phyloP scores from a whole-genome alignment of 1,140 invertebrate species.

The Tyrophagus putrescentiae region DNA sequence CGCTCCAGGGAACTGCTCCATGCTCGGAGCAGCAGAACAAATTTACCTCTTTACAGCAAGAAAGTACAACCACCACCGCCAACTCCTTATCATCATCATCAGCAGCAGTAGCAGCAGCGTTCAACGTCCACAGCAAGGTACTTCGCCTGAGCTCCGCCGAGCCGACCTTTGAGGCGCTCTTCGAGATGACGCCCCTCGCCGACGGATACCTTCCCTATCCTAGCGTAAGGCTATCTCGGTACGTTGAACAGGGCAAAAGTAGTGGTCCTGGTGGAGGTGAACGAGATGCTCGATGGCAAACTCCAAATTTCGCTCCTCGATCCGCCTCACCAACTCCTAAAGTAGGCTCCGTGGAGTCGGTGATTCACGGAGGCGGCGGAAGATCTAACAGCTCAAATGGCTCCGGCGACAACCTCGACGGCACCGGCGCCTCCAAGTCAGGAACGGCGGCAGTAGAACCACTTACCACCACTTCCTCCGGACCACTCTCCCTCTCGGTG shows the following conservation, averaged over 20 bases:
- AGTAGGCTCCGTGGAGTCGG: no score
- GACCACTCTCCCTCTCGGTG: neutral
- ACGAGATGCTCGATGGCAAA: neutral
- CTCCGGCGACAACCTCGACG: neutral
- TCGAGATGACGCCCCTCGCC: conserved; percentile 79
- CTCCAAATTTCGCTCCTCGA: neutral
- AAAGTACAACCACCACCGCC: no score
- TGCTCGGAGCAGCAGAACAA: no score
- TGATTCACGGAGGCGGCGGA: no score
- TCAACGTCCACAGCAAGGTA: neutral
- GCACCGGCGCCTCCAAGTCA: neutral
- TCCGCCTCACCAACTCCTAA: no score
- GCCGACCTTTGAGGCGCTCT: conserved; percentile 41
- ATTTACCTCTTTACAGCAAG: no score
- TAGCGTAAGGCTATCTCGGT: conserved; percentile 71
- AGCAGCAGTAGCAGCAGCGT: neutral
- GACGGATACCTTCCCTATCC: conserved; percentile 75
- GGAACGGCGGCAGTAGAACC: neutral
- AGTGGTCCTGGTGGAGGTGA: no score
- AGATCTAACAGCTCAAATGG: neutral
- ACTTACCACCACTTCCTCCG: neutral
- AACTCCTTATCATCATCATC: no score
- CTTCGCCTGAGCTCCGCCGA: conserved; percentile 32
- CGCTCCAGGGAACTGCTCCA: no score
- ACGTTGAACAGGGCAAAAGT: conserved; percentile 43